Evolutionary conservation across 2,113 vertebrate species (phyloP).

Genomic region (Zonotrichia leucophrys): DNA sequence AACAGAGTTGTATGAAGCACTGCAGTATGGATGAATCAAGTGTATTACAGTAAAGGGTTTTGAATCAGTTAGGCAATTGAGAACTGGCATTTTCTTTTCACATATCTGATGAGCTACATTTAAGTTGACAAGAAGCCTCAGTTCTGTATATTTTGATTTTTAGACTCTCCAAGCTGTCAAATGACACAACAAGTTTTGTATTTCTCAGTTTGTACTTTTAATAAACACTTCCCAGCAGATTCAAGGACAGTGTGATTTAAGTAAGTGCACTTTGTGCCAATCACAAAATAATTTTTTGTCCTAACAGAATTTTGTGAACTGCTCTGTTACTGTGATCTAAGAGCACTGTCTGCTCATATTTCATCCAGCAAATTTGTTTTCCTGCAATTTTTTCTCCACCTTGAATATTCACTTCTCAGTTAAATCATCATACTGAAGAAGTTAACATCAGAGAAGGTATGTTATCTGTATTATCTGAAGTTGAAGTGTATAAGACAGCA

Average conservation of each 20-base stretch:
- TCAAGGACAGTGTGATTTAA: neutral
- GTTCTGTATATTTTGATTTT: neutral
- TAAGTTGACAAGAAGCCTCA: neutral
- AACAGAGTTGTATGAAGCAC: neutral
- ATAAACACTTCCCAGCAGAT: neutral
- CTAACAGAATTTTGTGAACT: neutral
- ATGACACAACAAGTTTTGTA: neutral
- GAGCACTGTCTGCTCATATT: neutral
- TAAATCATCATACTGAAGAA: neutral
- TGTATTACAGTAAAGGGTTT: neutral
- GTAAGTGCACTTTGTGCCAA: neutral
- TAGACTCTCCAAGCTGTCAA: neutral
- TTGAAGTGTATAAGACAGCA: neutral
- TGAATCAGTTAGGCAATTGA: neutral
- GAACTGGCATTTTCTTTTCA: neutral
- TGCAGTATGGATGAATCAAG: neutral
- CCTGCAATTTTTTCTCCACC: neutral
- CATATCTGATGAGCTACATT: neutral
- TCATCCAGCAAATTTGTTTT: neutral
- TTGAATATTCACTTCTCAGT: neutral
- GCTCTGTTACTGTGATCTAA: neutral
- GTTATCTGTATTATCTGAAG: neutral
- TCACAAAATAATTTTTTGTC: neutral
- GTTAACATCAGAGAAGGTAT: neutral
- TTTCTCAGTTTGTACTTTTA: neutral